Percentiles rank a stretch among this genome's conserved stretches.
These are phyloP conservation scores for Calliphora vomitoria DNA, from an alignment of 2,888 invertebrate genomes.

Conservation along the genomic window DNA sequence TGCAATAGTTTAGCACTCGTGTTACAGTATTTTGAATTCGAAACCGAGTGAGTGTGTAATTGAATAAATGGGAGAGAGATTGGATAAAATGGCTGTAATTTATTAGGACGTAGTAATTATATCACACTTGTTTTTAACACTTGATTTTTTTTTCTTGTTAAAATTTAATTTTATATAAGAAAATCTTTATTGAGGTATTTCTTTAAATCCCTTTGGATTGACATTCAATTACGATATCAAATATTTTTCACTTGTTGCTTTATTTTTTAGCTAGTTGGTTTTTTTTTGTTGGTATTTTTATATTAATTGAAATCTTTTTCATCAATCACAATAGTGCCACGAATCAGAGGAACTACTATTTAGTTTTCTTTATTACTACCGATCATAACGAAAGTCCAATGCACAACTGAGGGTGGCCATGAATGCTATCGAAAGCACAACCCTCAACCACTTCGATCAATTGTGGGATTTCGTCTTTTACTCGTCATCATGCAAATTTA, in stretches of 20 bases:
- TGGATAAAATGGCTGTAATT: background rate
- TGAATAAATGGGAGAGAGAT: background rate
- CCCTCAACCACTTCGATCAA: slow-evolving; percentile 61
- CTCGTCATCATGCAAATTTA: slow-evolving; percentile 50
- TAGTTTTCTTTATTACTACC: slow-evolving; percentile 57
- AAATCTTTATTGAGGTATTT: background rate
- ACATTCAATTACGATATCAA: slow-evolving; percentile 25
- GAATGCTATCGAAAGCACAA: slow-evolving; percentile 60
- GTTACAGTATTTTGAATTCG: background rate
- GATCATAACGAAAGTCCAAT: slow-evolving; percentile 63
- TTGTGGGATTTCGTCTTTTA: slow-evolving; percentile 53
- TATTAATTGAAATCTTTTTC: slow-evolving; percentile 20
- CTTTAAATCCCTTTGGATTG: background rate
- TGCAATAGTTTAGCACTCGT: background rate
- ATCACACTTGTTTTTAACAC: slow-evolving; percentile 37
- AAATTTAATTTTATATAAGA: slow-evolving; percentile 19
- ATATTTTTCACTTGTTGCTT: slow-evolving; percentile 33
- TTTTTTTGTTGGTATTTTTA: background rate
- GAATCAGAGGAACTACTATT: background rate
- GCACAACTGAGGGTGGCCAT: slow-evolving; percentile 70
- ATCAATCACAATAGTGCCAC: slow-evolving; percentile 17
- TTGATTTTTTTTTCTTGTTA: background rate
- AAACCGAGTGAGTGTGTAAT: background rate
- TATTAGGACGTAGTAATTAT: slow-evolving; percentile 65
- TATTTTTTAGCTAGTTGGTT: background rate